These are phyloP conservation scores for Argyrosomus japonicus DNA, from an alignment of 2,113 vertebrate genomes.

Conservation along the genomic window DNA sequence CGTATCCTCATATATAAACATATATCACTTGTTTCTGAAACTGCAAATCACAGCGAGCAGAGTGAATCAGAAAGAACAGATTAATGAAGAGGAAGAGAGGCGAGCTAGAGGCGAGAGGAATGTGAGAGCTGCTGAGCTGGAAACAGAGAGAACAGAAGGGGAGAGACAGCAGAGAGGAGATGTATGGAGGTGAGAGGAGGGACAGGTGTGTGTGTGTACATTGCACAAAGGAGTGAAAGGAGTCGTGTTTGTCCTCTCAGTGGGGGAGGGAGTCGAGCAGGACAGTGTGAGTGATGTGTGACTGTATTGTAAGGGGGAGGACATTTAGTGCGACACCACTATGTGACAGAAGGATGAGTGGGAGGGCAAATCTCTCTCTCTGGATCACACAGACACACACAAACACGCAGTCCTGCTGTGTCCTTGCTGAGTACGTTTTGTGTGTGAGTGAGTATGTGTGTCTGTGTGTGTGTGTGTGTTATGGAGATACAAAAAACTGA, in stretches of 20 bases:
- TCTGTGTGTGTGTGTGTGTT: slow-evolving; percentile 8
- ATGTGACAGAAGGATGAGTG: slow-evolving; percentile 70
- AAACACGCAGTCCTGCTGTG: slow-evolving; percentile 55
- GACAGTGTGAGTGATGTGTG: slow-evolving; percentile 74
- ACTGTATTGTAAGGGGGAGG: slow-evolving; percentile 62
- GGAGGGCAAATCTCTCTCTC: slow-evolving; percentile 60
- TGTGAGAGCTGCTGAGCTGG: slow-evolving; percentile 50
- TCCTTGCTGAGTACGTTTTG: slow-evolving; percentile 48
- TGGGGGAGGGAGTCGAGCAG: slow-evolving; percentile 47
- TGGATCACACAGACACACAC: slow-evolving; percentile 50
- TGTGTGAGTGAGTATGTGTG: neutral
- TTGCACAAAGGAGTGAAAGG: slow-evolving; percentile 6
- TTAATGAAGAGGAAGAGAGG: slow-evolving; percentile 37
- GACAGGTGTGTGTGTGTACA: slow-evolving; percentile 42
- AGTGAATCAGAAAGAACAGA: slow-evolving; percentile 38
- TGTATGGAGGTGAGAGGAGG: slow-evolving; percentile 60
- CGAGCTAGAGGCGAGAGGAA: slow-evolving; percentile 22
- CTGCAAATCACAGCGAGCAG: slow-evolving; percentile 6
- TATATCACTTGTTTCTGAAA: slow-evolving; percentile 30
- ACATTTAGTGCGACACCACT: slow-evolving; percentile 73
- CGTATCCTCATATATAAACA: slow-evolving; percentile 32
- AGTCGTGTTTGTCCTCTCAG: slow-evolving; percentile 70
- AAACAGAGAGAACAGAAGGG: slow-evolving; percentile 52
- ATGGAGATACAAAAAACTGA: slow-evolving; percentile 53
- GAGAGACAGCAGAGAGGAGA: slow-evolving; percentile 41